Conservation (phyloP, 2,113 vertebrate genomes). For the Puma concolor region DNA sequence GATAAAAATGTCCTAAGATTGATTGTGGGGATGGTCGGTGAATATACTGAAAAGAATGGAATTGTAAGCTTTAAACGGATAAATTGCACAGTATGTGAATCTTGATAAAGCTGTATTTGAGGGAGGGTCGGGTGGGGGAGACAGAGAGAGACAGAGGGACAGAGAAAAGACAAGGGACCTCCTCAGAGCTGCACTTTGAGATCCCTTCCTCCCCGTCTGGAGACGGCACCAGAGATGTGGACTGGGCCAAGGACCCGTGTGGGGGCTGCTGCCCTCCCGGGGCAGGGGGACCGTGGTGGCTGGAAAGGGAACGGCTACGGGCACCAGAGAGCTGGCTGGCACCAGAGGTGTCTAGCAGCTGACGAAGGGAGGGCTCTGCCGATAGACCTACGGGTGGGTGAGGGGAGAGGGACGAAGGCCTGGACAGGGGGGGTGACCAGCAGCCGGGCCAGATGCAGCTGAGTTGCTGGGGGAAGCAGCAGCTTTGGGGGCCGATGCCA, state of each 20-base stretch:
- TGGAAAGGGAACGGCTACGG: accelerated
- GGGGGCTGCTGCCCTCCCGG: not conserved
- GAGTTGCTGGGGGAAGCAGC: too few species aligned
- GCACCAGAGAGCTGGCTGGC: not conserved
- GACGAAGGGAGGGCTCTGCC: not conserved
- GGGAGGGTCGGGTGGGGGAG: not conserved
- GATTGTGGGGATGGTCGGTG: too few species aligned
- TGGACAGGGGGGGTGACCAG: too few species aligned
- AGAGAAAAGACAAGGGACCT: not conserved
- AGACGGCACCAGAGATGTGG: not conserved
- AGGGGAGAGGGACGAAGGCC: not conserved
- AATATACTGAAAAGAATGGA: not conserved
- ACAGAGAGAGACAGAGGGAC: not conserved
- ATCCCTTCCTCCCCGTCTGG: not conserved
- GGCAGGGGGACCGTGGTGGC: not conserved
- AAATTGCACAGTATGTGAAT: not conserved
- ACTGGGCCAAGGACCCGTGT: not conserved
- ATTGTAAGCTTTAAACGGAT: not conserved
- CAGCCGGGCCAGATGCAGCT: not conserved
- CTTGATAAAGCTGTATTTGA: not conserved
- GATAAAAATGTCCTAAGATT: not conserved
- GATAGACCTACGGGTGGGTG: not conserved
- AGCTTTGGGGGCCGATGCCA: not conserved
- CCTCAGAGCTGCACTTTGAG: not conserved
- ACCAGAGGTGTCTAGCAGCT: not conserved